Evolutionary conservation across 2,797 vertebrate species (phyloP).

Genomic region (Neosilurus hyrtlii): DNA sequence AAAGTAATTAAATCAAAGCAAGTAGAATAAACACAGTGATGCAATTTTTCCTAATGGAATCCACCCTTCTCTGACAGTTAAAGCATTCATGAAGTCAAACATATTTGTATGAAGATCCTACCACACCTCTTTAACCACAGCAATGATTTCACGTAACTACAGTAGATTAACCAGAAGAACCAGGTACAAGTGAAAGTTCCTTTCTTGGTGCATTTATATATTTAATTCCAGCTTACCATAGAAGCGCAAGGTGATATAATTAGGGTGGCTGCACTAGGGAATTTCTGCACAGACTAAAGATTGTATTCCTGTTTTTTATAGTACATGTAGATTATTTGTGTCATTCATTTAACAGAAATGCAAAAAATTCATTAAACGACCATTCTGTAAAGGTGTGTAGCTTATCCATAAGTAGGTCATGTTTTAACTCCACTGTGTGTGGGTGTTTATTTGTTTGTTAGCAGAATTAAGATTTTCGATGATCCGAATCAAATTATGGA

Average conservation of each 20-base stretch:
- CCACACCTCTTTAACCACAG: background rate
- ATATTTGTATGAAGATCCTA: background rate
- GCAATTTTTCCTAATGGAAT: background rate
- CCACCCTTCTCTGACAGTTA: background rate
- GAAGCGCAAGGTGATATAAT: background rate
- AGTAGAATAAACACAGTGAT: background rate
- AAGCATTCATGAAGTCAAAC: background rate
- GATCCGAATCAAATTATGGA: too few species aligned
- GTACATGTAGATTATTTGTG: background rate
- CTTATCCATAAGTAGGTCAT: too few species aligned
- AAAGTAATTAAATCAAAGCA: background rate
- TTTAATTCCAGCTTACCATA: background rate
- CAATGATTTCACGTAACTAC: constrained; percentile 1
- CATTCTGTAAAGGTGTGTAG: background rate
- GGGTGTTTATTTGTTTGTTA: too few species aligned
- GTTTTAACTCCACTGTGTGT: too few species aligned
- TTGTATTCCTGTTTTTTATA: background rate
- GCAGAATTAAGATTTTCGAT: too few species aligned
- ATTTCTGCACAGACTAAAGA: background rate
- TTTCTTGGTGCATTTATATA: background rate
- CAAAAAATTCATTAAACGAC: background rate
- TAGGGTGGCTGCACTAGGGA: too few species aligned
- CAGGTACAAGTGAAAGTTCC: background rate
- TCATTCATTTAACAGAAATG: background rate
- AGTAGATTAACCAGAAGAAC: constrained; percentile 31